Base-by-base conservation (phyloP, 2,888 invertebrate genomes). In the Furcula furcula region DNA sequence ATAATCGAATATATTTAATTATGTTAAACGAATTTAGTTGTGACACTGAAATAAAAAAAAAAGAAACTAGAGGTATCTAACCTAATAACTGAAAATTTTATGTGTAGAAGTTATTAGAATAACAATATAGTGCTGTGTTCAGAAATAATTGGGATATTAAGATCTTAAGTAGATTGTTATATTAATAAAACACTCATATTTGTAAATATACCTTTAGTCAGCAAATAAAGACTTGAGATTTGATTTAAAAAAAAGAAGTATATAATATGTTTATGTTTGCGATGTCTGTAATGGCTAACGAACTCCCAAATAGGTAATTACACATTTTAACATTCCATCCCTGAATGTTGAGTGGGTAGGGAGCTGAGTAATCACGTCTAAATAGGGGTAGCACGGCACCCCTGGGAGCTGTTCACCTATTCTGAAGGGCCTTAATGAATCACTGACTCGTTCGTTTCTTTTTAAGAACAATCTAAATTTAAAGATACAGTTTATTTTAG, bases 361-460 rank as follows among this genome's bases (percentile, higher is more conserved):
- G 23, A 13, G 15, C 2, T 34, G 31, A 35, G 30, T 45, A 49
- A 48, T 59, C 49, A 55, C 36, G 40, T 22, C 34, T 45, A 40
- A 59, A 53, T 56, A 47, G 39, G 25, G 23, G 26, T 15, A 30
- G 40, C 22, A 56, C 34, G 39, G 19, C 42, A 34, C 56, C 54
- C 54, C 18, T 16, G 42, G 45, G 56, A 31, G 37, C 49, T 40
- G 39, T 39, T 36, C 46, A 46, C 55, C 40, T 42, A 54, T 36
- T 23, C 35, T 33, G 43, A 48, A 43, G 19, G 27, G 23, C 31
- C 35, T 44, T 55, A 58, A 58, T 58, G 46, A 58, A 55, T 55
- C 55, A 47, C 55, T 41, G 40, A 38, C 38, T 36, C 9, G 18
- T 35, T 30, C 38, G 35, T 55, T 46, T 36, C 27, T 25, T 31